These are phyloP conservation scores for Turritopsis rubra DNA, from an alignment of 30 jellyfish, hydroid and myxozoan genomes.

Conservation along the genomic window DNA sequence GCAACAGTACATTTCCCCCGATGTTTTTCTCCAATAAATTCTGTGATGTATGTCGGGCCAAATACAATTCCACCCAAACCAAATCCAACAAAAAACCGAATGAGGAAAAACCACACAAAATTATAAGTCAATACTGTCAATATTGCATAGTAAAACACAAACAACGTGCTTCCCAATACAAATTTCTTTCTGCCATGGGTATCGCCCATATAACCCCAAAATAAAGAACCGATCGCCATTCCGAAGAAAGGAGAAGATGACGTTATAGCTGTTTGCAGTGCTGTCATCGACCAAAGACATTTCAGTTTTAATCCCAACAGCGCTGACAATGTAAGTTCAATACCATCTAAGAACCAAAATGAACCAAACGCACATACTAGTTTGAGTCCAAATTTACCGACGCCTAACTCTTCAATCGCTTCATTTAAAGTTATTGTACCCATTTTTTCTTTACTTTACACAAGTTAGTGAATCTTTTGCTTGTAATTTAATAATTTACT, in stretches of 20 bases:
- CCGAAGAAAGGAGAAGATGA: not conserved
- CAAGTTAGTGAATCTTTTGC: too few relatives aligned
- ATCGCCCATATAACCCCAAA: constrained; percentile 4
- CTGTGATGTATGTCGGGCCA: not conserved
- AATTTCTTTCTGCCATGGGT: not conserved
- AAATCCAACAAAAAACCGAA: constrained; percentile 11
- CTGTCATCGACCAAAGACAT: constrained; percentile 3
- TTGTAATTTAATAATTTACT: too few relatives aligned
- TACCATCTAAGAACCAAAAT: constrained; percentile 10
- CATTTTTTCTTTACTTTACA: too few relatives aligned
- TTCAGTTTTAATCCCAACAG: not conserved
- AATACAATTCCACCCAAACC: not conserved
- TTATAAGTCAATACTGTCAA: not conserved
- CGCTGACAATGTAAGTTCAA: not conserved
- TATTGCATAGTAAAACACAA: not conserved
- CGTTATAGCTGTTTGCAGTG: constrained; percentile 5
- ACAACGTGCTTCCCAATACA: not conserved
- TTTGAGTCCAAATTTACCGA: not conserved
- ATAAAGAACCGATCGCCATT: not conserved
- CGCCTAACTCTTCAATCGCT: not conserved
- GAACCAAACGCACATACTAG: not conserved
- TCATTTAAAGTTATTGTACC: not conserved
- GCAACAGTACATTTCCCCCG: not conserved
- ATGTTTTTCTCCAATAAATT: not conserved
- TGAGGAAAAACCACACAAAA: not conserved